phyloP scores from a whole-genome alignment of 2,797 vertebrate genomes.

The Threskiornis aethiopicus region DNA sequence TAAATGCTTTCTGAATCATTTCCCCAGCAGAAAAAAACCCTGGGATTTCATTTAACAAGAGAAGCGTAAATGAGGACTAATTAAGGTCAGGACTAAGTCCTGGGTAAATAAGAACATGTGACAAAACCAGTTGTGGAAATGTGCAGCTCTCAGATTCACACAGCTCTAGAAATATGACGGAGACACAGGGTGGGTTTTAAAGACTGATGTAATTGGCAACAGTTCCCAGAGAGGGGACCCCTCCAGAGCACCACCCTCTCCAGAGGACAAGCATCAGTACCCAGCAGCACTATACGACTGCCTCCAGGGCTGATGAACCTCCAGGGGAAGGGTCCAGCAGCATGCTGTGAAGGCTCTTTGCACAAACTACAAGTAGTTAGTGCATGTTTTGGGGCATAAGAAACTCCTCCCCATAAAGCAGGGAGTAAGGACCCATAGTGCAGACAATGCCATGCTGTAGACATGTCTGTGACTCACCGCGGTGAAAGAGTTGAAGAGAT shows the following conservation, averaged over 20 bases:
- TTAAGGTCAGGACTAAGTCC: background rate
- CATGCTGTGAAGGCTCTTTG: background rate
- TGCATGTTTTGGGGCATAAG: background rate
- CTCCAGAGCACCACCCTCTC: background rate
- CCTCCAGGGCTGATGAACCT: background rate
- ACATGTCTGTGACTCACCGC: slow-evolving; percentile 66
- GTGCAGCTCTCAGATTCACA: background rate
- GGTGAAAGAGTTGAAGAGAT: slow-evolving; percentile 89
- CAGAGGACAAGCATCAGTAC: background rate
- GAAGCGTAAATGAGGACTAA: background rate
- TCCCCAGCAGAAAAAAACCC: background rate
- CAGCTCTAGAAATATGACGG: background rate
- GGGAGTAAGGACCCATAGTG: background rate
- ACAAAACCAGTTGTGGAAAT: background rate
- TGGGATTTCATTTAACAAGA: background rate
- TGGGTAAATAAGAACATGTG: background rate
- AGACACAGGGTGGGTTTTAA: background rate
- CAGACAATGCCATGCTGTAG: background rate
- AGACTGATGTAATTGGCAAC: background rate
- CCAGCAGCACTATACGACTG: background rate
- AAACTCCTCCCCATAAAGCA: background rate
- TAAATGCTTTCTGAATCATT: background rate
- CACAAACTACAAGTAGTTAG: background rate
- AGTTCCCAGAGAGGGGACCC: background rate
- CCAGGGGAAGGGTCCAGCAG: background rate